phyloP scores from a whole-genome alignment of 2,113 vertebrate genomes.

The Podilymbus podiceps region DNA sequence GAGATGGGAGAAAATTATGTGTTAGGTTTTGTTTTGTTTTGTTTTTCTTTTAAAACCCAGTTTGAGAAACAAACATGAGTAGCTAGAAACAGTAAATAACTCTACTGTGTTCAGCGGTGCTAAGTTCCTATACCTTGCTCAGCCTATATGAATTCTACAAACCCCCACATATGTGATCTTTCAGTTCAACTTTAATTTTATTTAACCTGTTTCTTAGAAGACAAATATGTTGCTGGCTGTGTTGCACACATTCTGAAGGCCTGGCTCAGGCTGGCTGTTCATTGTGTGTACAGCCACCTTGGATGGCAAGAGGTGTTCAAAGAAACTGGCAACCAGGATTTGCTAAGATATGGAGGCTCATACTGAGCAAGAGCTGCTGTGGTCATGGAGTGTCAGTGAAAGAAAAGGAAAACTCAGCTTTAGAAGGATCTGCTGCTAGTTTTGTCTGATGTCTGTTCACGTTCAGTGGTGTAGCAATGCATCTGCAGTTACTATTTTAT shows the following conservation, averaged over 20 bases:
- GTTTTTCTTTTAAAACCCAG: not conserved
- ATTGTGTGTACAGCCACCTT: not conserved
- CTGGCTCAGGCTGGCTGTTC: not conserved
- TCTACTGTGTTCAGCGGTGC: not conserved
- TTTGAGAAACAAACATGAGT: not conserved
- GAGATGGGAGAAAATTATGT: not conserved
- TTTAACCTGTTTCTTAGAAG: not conserved
- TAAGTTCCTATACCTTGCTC: not conserved
- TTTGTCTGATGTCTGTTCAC: not conserved
- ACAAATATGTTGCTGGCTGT: not conserved
- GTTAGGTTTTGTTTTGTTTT: rapidly evolving
- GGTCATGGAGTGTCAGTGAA: not conserved
- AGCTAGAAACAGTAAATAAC: not conserved
- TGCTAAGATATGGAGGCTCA: not conserved
- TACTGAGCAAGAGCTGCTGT: not conserved
- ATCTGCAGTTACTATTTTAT: not conserved
- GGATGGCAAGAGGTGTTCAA: not conserved
- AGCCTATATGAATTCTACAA: not conserved
- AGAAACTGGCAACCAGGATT: not conserved
- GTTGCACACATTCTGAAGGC: not conserved
- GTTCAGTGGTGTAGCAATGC: not conserved
- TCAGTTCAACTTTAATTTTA: not conserved
- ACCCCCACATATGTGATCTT: not conserved
- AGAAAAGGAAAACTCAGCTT: not conserved
- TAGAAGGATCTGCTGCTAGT: not conserved